Evolutionary conservation across 2,888 invertebrate genomes (phyloP).

Genomic region (Patella depressa): DNA sequence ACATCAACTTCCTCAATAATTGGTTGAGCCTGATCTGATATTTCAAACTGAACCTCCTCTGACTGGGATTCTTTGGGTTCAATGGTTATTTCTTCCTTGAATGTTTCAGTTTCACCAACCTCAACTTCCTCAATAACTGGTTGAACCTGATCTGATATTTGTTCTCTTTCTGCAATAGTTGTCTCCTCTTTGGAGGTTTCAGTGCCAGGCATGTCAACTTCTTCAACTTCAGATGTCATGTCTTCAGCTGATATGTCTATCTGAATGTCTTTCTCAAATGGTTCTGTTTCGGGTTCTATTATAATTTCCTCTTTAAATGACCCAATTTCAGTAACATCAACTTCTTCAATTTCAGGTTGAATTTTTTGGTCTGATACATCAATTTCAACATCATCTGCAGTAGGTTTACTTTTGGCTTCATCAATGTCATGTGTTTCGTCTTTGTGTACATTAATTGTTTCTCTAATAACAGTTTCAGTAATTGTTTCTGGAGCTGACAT

Average conservation of each 20-base stretch:
- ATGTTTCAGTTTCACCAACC: background rate
- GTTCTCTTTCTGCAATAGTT: background rate
- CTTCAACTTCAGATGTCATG: too few species aligned
- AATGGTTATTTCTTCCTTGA: background rate
- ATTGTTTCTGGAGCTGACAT: too few species aligned
- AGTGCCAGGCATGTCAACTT: conserved; percentile 1
- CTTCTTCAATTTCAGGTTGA: background rate
- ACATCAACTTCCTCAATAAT: background rate
- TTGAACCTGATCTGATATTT: background rate
- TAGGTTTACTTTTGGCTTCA: too few species aligned
- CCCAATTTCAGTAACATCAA: background rate
- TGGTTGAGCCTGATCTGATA: background rate
- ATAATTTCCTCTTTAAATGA: background rate
- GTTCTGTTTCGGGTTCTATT: conserved; percentile 22
- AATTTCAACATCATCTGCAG: conserved; percentile 4
- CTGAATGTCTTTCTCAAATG: background rate
- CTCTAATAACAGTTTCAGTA: too few species aligned
- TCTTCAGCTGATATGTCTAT: too few species aligned
- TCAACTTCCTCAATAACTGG: background rate
- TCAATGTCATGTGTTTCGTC: too few species aligned
- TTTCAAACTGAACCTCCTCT: background rate
- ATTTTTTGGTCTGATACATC: conserved; percentile 28
- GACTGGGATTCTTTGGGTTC: background rate
- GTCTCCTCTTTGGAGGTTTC: background rate
- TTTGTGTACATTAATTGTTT: too few species aligned